Evolutionary conservation across 1,140 invertebrate species (phyloP), one percentile per base, ranked within the genome.

Genomic region (Argopecten irradians): DNA sequence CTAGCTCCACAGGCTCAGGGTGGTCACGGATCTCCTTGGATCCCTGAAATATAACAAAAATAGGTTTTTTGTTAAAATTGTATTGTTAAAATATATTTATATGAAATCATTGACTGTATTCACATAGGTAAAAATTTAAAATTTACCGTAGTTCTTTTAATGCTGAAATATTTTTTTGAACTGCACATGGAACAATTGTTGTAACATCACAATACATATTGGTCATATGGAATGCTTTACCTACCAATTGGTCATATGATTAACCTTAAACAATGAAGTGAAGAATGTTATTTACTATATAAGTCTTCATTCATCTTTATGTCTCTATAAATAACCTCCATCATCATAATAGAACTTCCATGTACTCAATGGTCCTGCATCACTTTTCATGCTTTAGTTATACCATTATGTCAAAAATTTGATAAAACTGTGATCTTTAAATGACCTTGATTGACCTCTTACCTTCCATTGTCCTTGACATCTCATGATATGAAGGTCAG

Each of bases 401-500:
- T 28, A 32, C 16, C 82, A 14, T n/a, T 28, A 71, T 16, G 35
- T 35, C 33, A 34, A 84, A 22, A 84, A 14, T 84, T 35, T 34
- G 83, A 33, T 9, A 5, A 11, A 34, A 84, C 35, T 28, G 1
- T 71, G 55, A 28, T n/a, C 55, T 71, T n/a, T 7, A 28, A 28
- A 71, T 28, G 1, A 28, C 55, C 22, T 71, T 71, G 13, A 46
- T 8, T 46, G 43, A 19, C 19, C 5, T 5, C 86, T 91, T 89
- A 94, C 92, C 92, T 92, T 85, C 96, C 92, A 96, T 83, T 90
- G 93, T 88, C 94, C 96, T 82, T 94, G 92, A 82, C 32, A 88
- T 82, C 92, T 89, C 43, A 82, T 34, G 32, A 93, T 11, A 71
- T 89, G 90, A n/a, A 89, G 39, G 82, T 93, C 91, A 36, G 92